phyloP scores from a whole-genome alignment of 2,888 invertebrate species.

The Coleophora deauratella region DNA sequence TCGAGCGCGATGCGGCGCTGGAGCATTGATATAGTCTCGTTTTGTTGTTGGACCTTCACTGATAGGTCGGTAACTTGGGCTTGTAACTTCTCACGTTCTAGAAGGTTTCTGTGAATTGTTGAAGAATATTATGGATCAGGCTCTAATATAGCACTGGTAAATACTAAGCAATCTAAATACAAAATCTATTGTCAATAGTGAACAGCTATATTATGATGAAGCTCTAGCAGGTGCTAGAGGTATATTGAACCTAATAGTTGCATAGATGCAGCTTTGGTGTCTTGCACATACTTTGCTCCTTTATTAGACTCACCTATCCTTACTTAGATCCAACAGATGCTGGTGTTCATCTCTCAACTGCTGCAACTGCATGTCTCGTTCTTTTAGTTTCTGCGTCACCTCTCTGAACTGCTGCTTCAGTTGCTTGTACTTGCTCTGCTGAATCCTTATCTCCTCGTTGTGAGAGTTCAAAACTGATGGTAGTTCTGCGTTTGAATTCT shows the following conservation, averaged over 20 bases:
- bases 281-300: too few species aligned
- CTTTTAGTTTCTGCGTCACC: conserved; percentile 77
- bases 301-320: conserved; percentile 71
- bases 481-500: conserved; percentile 84
- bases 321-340: conserved; percentile 80
- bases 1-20: conserved; percentile 82
- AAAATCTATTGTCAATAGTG: too few species aligned
- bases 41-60: conserved; percentile 74
- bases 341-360: conserved; percentile 80
- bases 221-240: too few species aligned
- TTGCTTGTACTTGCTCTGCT: conserved; percentile 80
- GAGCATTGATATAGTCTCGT: conserved; percentile 75
- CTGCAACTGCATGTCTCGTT: conserved; percentile 79
- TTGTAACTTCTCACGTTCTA: conserved; percentile 82
- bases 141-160: too few species aligned
- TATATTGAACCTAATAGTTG: too few species aligned
- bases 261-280: too few species aligned
- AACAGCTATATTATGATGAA: too few species aligned
- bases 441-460: conserved; percentile 82
- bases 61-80: conserved; percentile 75
- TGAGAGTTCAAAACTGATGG: conserved; percentile 84
- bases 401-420: conserved; percentile 78
- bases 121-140: conserved; percentile 1
- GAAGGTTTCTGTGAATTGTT: conserved; percentile 79
- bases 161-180: too few species aligned